A percentile compares a stretch with the other conserved stretches of the same genome.
phyloP scores from a whole-genome alignment of 2,888 invertebrate genomes.

The Nomada flava region DNA sequence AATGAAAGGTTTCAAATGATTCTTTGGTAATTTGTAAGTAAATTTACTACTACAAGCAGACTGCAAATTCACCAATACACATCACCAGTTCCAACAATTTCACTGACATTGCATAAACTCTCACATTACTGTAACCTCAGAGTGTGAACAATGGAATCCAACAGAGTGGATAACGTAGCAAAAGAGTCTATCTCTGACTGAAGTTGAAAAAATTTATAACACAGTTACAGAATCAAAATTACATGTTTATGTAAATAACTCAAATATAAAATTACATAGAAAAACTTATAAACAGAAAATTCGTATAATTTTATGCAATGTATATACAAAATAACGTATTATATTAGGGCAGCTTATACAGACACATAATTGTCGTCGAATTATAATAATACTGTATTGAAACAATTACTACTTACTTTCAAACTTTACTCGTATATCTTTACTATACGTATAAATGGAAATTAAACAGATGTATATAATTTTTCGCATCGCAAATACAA shows the following conservation, averaged over 20 bases:
- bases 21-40: slow-evolving; percentile 67
- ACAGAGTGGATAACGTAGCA: slow-evolving; percentile 67
- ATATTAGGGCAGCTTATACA: slow-evolving; percentile 52
- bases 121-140: slow-evolving; percentile 64
- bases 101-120: slow-evolving; percentile 65
- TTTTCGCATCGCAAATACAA: not conserved
- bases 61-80: slow-evolving; percentile 67
- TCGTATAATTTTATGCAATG: slow-evolving; percentile 35
- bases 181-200: slow-evolving; percentile 75
- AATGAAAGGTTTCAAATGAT: slow-evolving; percentile 58
- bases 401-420: slow-evolving; percentile 11
- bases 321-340: slow-evolving; percentile 46
- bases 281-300: slow-evolving; percentile 47
- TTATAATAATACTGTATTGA: slow-evolving; percentile 4
- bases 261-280: slow-evolving; percentile 42
- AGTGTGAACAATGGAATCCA: slow-evolving; percentile 64
- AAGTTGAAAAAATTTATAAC: slow-evolving; percentile 25
- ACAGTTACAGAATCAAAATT: slow-evolving; percentile 32
- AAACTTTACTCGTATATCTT: slow-evolving; percentile 2
- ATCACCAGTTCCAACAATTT: slow-evolving; percentile 65
- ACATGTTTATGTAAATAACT: slow-evolving; percentile 28
- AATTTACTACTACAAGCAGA: slow-evolving; percentile 69
- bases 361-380: slow-evolving; percentile 4
- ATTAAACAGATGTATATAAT: slow-evolving; percentile 19
- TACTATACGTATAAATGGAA: slow-evolving; percentile 18